phyloP scores from a whole-genome alignment of 2,888 invertebrate genomes.

The Oxycera nigricornis region DNA sequence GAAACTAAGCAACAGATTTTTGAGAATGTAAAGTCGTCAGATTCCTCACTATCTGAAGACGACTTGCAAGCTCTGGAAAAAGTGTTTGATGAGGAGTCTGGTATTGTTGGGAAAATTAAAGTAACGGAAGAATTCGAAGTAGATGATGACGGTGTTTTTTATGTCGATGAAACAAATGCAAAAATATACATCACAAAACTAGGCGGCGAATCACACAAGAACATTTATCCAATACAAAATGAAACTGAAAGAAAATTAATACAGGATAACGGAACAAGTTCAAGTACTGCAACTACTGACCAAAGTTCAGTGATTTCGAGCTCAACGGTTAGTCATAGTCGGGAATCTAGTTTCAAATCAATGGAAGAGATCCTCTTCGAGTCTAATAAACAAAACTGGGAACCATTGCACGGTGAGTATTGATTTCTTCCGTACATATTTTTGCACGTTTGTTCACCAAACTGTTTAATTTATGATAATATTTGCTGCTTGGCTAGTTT shows the following conservation, averaged over 20 bases:
- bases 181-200: conserved; percentile 1
- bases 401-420: no score
- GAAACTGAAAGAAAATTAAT: background rate
- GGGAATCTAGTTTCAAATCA: no score
- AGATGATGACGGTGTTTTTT: conserved; percentile 24
- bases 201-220: background rate
- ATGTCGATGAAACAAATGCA: background rate
- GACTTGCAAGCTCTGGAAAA: background rate
- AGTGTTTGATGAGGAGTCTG: background rate
- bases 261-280: no score
- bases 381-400: no score
- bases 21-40: background rate
- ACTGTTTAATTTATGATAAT: no score
- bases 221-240: background rate
- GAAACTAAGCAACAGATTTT: background rate
- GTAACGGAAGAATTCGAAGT: background rate
- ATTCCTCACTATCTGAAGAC: background rate
- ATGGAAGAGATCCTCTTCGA: no score
- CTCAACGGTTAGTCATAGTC: background rate
- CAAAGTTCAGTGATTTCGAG: no score
- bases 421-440: no score
- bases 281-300: no score
- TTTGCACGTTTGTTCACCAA: no score
- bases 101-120: background rate
- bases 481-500: no score